Base-by-base conservation (phyloP, 1,140 invertebrate genomes). In the Agraylea sexmaculata region DNA sequence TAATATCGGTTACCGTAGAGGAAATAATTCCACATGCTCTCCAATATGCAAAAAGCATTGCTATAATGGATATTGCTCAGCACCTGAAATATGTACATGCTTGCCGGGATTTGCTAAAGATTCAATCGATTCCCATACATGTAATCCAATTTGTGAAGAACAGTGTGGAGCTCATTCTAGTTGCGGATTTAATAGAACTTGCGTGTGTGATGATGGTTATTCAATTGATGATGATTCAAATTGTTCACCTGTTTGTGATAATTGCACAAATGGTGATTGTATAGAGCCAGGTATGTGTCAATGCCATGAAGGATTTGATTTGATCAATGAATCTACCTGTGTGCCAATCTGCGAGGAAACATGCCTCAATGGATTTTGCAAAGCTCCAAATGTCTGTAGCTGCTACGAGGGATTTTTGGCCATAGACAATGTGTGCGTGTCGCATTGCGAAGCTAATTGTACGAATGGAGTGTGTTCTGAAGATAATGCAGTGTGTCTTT, bases 161-260 rank as follows among this genome's bases (percentile, higher is more conserved):
- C n/a, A n/a, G n/a, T n/a, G n/a, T n/a, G n/a, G n/a, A n/a, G n/a
- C n/a, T n/a, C n/a, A n/a, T n/a, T n/a, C n/a, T n/a, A n/a, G n/a
- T n/a, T n/a, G n/a, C n/a, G n/a, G n/a, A n/a, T n/a, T n/a, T n/a
- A n/a, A n/a, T n/a, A n/a, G n/a, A n/a, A n/a, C n/a, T n/a, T n/a
- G n/a, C n/a, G n/a, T n/a, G n/a, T n/a, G n/a, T n/a, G n/a, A n/a
- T n/a, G n/a, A n/a, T n/a, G n/a, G n/a, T n/a, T n/a, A n/a, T n/a
- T n/a, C n/a, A n/a, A n/a, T n/a, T n/a, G n/a, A n/a, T n/a, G n/a
- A n/a, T n/a, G n/a, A n/a, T n/a, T n/a, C n/a, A n/a, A 44, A 59
- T n/a, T 77, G 74, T 45, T 49, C 54, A 0, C 53, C 49, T 3
- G 52, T 54, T 2, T 75, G 73, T 46, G 20, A 37, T 6, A 55